These are phyloP conservation scores for Heliconius hewitsoni DNA, from an alignment of 1,140 invertebrate species.

Conservation along the genomic window DNA sequence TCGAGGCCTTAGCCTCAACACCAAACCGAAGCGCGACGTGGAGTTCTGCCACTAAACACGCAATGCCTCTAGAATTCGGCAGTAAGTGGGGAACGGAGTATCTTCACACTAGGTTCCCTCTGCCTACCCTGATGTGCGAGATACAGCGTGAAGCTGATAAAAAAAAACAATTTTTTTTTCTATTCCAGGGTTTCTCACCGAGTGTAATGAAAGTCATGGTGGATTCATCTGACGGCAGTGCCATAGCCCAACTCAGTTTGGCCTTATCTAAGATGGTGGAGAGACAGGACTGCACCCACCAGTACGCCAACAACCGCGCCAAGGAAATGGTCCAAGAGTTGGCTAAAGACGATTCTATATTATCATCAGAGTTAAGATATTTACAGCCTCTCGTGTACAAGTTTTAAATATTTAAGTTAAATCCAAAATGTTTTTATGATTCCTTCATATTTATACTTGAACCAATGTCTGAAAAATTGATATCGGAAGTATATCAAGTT, in stretches of 20 bases:
- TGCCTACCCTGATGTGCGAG: no score
- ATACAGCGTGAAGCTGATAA: no score
- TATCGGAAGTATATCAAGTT: not conserved
- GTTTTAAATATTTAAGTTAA: conserved; percentile 34
- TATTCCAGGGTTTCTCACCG: conserved; percentile 79
- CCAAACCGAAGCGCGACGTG: no score
- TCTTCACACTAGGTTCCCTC: no score
- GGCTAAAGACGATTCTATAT: conserved; percentile 73
- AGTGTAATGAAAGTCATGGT: conserved; percentile 73
- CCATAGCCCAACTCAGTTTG: conserved; percentile 75
- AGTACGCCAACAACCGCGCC: conserved; percentile 80
- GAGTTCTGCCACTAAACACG: no score
- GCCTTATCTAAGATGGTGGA: conserved; percentile 80
- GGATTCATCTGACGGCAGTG: conserved; percentile 74
- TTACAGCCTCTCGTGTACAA: conserved; percentile 71
- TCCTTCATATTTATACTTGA: not conserved
- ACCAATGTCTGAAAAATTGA: not conserved
- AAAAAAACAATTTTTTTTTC: no score
- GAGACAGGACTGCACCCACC: conserved; percentile 75
- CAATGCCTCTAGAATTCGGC: no score
- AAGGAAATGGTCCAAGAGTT: conserved; percentile 78
- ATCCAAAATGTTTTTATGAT: not conserved
- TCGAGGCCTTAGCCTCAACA: no score
- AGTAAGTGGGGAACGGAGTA: no score
- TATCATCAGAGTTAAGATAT: conserved; percentile 78